Base-by-base conservation (phyloP, 2,888 invertebrate species). In the Cosmia trapezina region DNA sequence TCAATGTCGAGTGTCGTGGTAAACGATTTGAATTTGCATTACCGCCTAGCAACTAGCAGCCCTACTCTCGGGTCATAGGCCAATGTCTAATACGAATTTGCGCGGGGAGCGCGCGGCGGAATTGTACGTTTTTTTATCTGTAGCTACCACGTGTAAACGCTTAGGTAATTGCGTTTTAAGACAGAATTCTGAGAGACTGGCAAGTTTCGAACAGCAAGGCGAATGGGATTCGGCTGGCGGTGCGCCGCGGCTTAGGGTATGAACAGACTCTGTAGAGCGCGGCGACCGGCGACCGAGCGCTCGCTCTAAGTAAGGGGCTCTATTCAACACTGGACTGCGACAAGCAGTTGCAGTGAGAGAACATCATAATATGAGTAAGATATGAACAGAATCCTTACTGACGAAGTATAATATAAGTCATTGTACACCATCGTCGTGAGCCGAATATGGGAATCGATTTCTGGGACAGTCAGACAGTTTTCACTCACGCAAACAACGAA, bases 81-180 rank as follows among this genome's bases (percentile, higher is more conserved):
- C 87, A 86, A 83, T 83, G 86, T 80, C 85, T 86, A 86, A 75
- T 76, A 74, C 76, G 70, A 80, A 83, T 81, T 71, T 49, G 66
- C 66, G 65, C 37, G 51, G 41, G 63, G 76, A 65, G 54, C 69
- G 53, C 54, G 60, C 70, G 43, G 63, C 56, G 67, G 76, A 67
- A 63, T 70, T 73, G 63, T 82, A 70, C 59, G 37, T 65, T 79
- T 81, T 83, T 83, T 76, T 74, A 70, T 78, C 70, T 71, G 12
- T 74, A 62, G 45, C 59, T 71, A 70, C 73, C 81, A 73, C 83
- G 84, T 81, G 81, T 66, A 75, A 69, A 72, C 56, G 77, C 66
- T 83, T 83, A 80, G 80, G 77, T 80, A 83, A 83, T 82, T 74
- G 51, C 54, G 70, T 69, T 78, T 57, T 74, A 61, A 82, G 78